Evolutionary conservation across 2,888 invertebrate species (phyloP).

Genomic region (Meganola albula): DNA sequence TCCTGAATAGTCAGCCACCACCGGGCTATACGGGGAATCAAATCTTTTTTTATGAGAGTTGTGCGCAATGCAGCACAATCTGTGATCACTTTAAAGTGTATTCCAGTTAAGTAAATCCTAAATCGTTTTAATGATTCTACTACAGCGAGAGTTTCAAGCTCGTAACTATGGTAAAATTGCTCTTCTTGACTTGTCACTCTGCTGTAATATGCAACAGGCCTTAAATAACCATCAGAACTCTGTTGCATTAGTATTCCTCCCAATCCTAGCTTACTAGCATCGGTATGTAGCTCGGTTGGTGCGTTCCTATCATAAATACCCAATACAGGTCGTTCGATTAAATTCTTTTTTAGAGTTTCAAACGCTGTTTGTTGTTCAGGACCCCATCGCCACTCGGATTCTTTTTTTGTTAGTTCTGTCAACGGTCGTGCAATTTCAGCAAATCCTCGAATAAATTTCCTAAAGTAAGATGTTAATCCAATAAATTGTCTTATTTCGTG

Average conservation of each 20-base stretch:
- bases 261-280: constrained; percentile 2
- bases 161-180: constrained; percentile 3
- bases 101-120: constrained; percentile 1
- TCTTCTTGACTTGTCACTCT: constrained; percentile 3
- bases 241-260: constrained; percentile 5
- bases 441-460: constrained; percentile 7
- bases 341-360: neutral
- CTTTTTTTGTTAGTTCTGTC: constrained; percentile 4
- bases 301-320: constrained; percentile 1
- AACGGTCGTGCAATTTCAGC: constrained; percentile 4
- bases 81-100: constrained; percentile 1
- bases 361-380: neutral
- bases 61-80: constrained; percentile 4
- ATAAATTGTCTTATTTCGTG: constrained; percentile 7
- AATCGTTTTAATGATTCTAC: constrained; percentile 5
- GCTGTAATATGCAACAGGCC: constrained; percentile 4
- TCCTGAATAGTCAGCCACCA: constrained; percentile 5
- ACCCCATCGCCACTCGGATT: constrained; percentile 1
- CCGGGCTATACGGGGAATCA: too few relatives aligned
- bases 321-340: constrained; percentile 1
- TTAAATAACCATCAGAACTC: neutral
- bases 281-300: constrained; percentile 2
- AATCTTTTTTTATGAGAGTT: constrained; percentile 1
- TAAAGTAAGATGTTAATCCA: constrained; percentile 6
- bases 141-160: constrained; percentile 2